Conservation (phyloP, 2,113 vertebrate genomes). For the Cavia porcellus region DNA sequence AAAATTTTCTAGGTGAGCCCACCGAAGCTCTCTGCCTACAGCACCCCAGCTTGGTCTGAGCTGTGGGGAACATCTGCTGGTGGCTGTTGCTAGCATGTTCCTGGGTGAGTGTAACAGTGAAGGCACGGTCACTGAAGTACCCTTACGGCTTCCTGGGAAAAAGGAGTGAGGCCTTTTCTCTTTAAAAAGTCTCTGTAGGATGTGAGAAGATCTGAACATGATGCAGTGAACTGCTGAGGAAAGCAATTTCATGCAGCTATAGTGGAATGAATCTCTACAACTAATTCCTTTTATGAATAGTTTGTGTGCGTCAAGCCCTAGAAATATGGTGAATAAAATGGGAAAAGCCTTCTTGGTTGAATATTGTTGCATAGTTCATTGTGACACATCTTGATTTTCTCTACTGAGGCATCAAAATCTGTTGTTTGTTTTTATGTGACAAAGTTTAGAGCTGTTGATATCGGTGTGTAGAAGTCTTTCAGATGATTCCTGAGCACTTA, state of each 20-base stretch:
- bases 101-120: not conserved
- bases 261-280: not conserved
- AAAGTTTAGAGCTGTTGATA: not conserved
- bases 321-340: not conserved
- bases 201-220: not conserved
- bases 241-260: not conserved
- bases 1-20: not conserved
- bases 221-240: not conserved
- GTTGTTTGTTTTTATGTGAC: not conserved
- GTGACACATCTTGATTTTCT: not conserved
- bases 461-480: not conserved
- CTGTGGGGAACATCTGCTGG: fast-evolving
- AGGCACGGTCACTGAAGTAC: not conserved
- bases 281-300: not conserved
- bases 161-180: not conserved
- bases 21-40: not conserved
- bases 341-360: not conserved
- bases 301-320: not conserved
- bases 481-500: not conserved
- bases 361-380: not conserved
- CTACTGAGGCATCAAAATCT: not conserved
- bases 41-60: not conserved
- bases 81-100: not conserved
- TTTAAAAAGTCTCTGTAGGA: not conserved
- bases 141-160: not conserved